Evolutionary conservation across 2,888 invertebrate genomes (phyloP), one percentile per base, ranked within the genome.

Genomic region (Halictus ligatus): DNA sequence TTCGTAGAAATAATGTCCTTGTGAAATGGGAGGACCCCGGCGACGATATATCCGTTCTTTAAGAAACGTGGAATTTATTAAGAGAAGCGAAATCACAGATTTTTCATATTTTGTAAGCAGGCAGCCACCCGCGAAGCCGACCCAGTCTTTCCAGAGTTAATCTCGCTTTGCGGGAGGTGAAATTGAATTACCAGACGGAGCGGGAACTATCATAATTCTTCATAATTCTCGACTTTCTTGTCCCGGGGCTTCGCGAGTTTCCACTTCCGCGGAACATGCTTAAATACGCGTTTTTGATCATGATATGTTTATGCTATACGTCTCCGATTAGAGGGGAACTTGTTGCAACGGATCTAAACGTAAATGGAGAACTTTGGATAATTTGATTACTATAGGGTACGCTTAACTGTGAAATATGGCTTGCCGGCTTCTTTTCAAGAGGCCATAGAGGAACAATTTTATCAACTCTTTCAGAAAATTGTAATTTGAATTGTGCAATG

Each of bases 131-230:
- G 64, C 4, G 67, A 35, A 35, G 35, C 35, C 67, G 67, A 67
- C 8, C 1, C 18, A 67, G 35, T 67, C 35, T 67, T 67, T 18
- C 67, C 8, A 35, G 67, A 10, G 67, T 67, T 67, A 35, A 67
- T 67, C 67, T 35, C 35, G 35, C 35, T 67, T 67, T 67, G 35
- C 35, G 67, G 67, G 67, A 35, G 67, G 67, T 35, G 29, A 67
- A 64, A 35, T 64, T 48, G 7, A 21, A 46, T 46, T 76, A 64
- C 4, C 10, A n/a, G 58, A 10, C 46, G 25, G 10, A 21, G 64
- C 35, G 35, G 35, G 35, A 73, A n/a, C 64, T 73, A 54, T 3
- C 25, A 73, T 35, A 67, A 73, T 78, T 72, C 40, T 77, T 81
- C 77, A 77, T 81, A 71, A 77, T 72, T 64, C 12, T 15, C 35